A percentile compares a stretch with the other conserved stretches of the same genome.
These are phyloP conservation scores for Ascidia mentula DNA, from an alignment of 23 tunicate genomes.

Conservation along the genomic window DNA sequence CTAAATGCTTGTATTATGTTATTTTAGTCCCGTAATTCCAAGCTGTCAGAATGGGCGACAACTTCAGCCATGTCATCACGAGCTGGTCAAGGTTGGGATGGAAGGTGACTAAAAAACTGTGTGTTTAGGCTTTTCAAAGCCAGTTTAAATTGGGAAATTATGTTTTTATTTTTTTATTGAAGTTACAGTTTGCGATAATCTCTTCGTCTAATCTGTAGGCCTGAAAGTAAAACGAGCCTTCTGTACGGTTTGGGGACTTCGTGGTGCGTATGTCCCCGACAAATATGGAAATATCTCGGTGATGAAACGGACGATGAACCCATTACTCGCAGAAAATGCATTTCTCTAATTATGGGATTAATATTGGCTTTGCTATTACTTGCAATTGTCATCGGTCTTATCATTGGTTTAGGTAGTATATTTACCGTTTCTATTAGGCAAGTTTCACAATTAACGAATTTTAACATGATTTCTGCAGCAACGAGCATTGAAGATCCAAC, in stretches of 20 bases:
- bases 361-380: constrained; percentile 65
- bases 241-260: constrained; percentile 81
- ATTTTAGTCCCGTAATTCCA: constrained; percentile 21
- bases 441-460: not conserved
- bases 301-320: constrained; percentile 88
- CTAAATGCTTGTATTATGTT: not conserved
- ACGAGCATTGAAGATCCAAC: constrained; percentile 33
- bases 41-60: constrained; percentile 21
- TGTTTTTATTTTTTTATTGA: not conserved
- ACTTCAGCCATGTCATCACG: constrained; percentile 16
- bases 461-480: constrained; percentile 32
- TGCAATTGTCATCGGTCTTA: constrained; percentile 73
- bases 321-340: constrained; percentile 82
- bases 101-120: not conserved
- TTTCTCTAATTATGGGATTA: constrained; percentile 75
- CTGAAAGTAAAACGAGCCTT: constrained; percentile 46
- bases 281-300: constrained; percentile 87
- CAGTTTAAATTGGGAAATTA: not conserved
- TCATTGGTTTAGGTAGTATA: constrained; percentile 68
- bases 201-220: constrained; percentile 5
- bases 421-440: not conserved
- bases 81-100: constrained; percentile 19
- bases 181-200: not conserved
- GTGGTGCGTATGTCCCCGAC: constrained; percentile 72
- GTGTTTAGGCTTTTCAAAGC: not conserved